phyloP scores from a whole-genome alignment of 2,888 invertebrate species.

The Nephrotoma appendiculata region DNA sequence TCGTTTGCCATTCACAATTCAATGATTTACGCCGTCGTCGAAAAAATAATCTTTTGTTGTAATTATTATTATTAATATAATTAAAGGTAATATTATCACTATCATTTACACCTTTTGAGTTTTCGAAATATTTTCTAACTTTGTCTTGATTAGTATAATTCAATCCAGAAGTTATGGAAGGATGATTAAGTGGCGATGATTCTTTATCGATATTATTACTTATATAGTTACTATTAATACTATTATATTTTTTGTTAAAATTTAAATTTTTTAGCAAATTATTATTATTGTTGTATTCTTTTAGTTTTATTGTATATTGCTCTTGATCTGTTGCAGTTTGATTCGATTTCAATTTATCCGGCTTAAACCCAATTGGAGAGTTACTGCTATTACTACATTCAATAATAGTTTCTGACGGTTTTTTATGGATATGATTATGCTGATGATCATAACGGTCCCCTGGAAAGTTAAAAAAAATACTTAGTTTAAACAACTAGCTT shows the following conservation, averaged over 20 bases:
- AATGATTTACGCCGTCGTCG: conserved; percentile 13
- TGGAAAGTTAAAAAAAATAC: not conserved
- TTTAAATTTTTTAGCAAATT: not conserved
- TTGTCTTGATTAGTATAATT: not conserved
- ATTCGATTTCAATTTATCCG: not conserved
- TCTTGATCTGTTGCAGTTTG: not conserved
- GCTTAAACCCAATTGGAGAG: not conserved
- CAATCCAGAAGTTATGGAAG: not conserved
- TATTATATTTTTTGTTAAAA: not conserved
- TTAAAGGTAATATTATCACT: not conserved
- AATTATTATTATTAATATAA: not conserved
- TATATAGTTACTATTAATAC: not conserved
- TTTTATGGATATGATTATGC: not conserved
- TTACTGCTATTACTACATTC: not conserved
- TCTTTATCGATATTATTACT: not conserved
- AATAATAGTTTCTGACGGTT: not conserved
- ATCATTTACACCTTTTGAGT: not conserved
- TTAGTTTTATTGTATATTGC: not conserved
- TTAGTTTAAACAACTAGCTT: not conserved
- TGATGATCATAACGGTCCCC: conserved; percentile 1
- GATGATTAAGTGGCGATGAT: not conserved
- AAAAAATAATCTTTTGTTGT: conserved; percentile 10
- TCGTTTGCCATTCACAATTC: conserved; percentile 17
- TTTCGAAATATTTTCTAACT: not conserved
- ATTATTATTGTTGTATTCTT: not conserved